Conservation (phyloP, 2,797 vertebrate genomes). For the Sebastes matsubarae region DNA sequence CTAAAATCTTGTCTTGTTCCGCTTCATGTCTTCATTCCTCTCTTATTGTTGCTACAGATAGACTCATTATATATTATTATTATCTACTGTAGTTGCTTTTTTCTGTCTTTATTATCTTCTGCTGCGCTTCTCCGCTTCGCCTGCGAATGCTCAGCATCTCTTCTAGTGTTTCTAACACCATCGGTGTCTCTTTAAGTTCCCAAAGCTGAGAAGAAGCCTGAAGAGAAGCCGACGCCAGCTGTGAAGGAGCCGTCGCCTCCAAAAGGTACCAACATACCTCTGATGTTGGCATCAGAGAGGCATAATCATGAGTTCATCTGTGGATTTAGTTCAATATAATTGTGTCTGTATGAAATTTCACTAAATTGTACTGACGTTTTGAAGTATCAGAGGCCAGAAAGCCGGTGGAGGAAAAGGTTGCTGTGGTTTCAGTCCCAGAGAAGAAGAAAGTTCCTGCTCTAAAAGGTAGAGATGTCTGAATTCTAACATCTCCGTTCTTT, state of each 20-base stretch:
- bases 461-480: conserved; percentile 75
- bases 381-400: conserved; percentile 72
- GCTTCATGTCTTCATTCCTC: neutral
- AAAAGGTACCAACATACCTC: conserved; percentile 74
- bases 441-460: conserved; percentile 60
- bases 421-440: conserved; percentile 69
- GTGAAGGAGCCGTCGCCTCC: conserved; percentile 55
- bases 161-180: conserved; percentile 30
- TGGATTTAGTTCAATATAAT: neutral
- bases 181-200: conserved; percentile 72
- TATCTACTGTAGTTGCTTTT: neutral
- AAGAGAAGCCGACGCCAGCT: conserved; percentile 55
- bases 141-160: conserved; percentile 23
- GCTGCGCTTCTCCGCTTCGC: conserved; percentile 19
- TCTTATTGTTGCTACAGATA: neutral
- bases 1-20: conserved; percentile 21
- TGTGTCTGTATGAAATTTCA: conserved; percentile 18
- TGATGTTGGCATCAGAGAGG: conserved; percentile 6
- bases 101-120: neutral
- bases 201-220: conserved; percentile 60
- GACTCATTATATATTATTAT: neutral
- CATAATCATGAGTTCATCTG: neutral
- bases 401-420: conserved; percentile 76
- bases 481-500: neutral
- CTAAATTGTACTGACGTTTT: conserved; percentile 43